phyloP scores from a whole-genome alignment of 2,797 vertebrate genomes.

The Crenuchus spilurus region DNA sequence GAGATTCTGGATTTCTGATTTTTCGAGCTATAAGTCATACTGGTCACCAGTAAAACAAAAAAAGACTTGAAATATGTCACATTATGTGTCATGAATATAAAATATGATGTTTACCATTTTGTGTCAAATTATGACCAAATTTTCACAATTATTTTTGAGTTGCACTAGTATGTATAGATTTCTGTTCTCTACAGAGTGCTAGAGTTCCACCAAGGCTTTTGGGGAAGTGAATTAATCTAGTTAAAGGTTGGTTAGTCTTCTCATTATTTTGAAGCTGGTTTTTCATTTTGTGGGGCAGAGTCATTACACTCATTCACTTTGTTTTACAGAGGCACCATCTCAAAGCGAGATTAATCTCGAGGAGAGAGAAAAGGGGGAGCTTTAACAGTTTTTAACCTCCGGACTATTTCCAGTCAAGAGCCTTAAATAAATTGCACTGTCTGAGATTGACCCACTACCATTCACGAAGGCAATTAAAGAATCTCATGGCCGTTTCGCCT shows the following conservation, averaged over 20 bases:
- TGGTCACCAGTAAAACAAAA: too few species aligned
- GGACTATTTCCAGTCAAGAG: constrained; percentile 23
- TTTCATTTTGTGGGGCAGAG: constrained; percentile 41
- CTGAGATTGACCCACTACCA: neutral
- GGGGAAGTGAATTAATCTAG: constrained; percentile 14
- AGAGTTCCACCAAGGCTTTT: neutral
- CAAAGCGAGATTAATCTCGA: constrained; percentile 28
- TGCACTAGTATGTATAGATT: too few species aligned
- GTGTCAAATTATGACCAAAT: too few species aligned
- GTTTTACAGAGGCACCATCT: constrained; percentile 31
- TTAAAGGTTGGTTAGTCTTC: constrained; percentile 40
- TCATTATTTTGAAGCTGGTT: constrained; percentile 40
- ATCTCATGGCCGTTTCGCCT: neutral
- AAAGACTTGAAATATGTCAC: too few species aligned
- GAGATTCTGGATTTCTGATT: too few species aligned
- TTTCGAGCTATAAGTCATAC: too few species aligned
- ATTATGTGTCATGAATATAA: too few species aligned
- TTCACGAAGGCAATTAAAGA: constrained; percentile 23
- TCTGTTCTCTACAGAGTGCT: neutral
- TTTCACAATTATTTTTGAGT: too few species aligned
- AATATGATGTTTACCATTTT: too few species aligned
- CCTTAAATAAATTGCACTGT: constrained; percentile 23
- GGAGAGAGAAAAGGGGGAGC: neutral
- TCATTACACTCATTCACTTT: constrained; percentile 42
- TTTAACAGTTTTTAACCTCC: constrained; percentile 20